These are phyloP conservation scores for Agrotis clavis DNA, from an alignment of 2,888 invertebrate species.

Conservation along the genomic window DNA sequence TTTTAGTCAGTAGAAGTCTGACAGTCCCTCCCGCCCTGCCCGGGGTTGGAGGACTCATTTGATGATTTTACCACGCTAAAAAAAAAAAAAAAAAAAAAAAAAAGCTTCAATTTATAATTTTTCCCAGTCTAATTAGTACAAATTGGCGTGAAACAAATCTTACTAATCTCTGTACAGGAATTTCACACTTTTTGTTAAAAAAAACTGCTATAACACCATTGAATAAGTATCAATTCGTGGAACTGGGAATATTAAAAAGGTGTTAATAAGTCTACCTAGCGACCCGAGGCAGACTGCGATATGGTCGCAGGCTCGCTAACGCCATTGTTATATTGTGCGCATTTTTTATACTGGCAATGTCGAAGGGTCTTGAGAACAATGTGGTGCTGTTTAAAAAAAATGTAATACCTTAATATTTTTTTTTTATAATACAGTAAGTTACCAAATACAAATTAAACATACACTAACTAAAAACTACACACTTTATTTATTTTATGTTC, in stretches of 20 bases:
- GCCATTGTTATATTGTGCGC: conserved; percentile 12
- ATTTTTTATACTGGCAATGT: conserved; percentile 30
- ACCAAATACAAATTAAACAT: too few relatives aligned
- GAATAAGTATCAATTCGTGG: conserved; percentile 61
- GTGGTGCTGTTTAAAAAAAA: background rate
- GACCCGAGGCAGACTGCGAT: conserved; percentile 28
- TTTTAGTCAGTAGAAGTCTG: too few relatives aligned
- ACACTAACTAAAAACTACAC: too few relatives aligned
- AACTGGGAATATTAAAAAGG: conserved; percentile 35
- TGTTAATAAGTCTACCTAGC: conserved; percentile 23
- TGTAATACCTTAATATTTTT: too few relatives aligned
- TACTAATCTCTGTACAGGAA: conserved; percentile 35
- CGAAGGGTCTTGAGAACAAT: conserved; percentile 3
- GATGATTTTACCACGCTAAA: too few relatives aligned
- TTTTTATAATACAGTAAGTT: too few relatives aligned
- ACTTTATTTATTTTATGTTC: too few relatives aligned
- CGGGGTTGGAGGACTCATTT: too few relatives aligned
- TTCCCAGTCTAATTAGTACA: conserved; percentile 37
- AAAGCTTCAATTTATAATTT: conserved; percentile 23
- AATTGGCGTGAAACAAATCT: conserved; percentile 45
- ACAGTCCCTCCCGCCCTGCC: too few relatives aligned
- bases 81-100: too few relatives aligned
- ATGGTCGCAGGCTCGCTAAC: background rate
- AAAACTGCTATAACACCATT: conserved; percentile 37
- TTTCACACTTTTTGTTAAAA: conserved; percentile 59